Evolutionary conservation across 1,140 invertebrate species (phyloP).

Genomic region (Armadillidium nasatum): DNA sequence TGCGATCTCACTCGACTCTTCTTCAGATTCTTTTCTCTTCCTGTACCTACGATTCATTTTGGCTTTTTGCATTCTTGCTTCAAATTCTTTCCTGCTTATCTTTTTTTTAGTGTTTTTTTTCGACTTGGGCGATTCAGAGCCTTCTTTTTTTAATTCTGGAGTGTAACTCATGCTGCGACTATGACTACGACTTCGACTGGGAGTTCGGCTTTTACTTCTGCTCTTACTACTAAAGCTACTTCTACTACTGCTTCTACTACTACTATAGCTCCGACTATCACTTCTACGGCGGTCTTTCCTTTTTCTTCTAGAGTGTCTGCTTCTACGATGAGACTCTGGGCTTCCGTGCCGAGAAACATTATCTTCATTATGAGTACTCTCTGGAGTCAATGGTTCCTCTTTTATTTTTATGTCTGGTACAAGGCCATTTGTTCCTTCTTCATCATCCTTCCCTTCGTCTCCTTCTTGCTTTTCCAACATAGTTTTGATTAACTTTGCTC

Average conservation of each 20-base stretch:
- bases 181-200: neutral
- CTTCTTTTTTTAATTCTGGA: neutral
- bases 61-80: slow-evolving; percentile 40
- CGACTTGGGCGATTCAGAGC: neutral
- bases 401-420: neutral
- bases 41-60: slow-evolving; percentile 40
- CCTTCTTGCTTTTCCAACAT: slow-evolving; percentile 19
- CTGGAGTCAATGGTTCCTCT: neutral
- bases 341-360: neutral
- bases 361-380: neutral
- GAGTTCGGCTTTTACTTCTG: neutral
- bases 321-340: neutral
- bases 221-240: slow-evolving; percentile 11
- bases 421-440: neutral
- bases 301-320: neutral
- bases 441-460: neutral
- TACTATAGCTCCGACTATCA: neutral
- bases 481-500: slow-evolving; percentile 26
- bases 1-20: slow-evolving; percentile 27
- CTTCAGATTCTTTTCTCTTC: slow-evolving; percentile 41
- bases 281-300: slow-evolving; percentile 6
- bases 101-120: slow-evolving; percentile 32
- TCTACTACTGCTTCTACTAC: neutral
- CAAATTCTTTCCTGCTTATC: slow-evolving; percentile 42
- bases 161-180: slow-evolving; percentile 2